Conservation (phyloP, 1,140 invertebrate genomes). For the Adelges cooleyi region DNA sequence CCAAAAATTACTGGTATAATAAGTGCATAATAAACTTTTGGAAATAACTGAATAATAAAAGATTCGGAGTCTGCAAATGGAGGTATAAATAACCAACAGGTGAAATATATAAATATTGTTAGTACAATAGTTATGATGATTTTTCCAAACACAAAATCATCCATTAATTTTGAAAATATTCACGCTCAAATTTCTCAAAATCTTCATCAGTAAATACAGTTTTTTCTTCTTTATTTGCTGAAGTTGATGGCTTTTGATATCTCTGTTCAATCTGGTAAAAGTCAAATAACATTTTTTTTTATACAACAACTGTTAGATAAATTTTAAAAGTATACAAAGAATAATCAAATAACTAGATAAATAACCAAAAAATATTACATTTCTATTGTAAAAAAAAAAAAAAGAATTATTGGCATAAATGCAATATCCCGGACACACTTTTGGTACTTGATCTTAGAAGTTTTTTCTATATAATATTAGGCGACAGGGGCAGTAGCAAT, state of each 20-base stretch:
- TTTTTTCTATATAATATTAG: no score
- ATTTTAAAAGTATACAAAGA: no score
- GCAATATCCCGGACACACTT: no score
- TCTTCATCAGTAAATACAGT: slow-evolving; percentile 23
- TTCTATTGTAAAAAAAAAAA: no score
- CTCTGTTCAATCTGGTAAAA: not conserved
- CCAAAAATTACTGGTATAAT: slow-evolving; percentile 2
- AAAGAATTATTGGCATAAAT: no score
- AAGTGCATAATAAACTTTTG: not conserved
- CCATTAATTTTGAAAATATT: slow-evolving; percentile 28
- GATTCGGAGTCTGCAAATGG: slow-evolving; percentile 15
- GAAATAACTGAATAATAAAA: slow-evolving; percentile 16
- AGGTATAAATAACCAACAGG: slow-evolving; percentile 24
- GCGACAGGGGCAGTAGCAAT: no score
- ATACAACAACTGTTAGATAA: no score
- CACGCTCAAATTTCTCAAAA: slow-evolving; percentile 18
- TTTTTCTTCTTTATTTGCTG: not conserved
- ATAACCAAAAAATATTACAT: no score
- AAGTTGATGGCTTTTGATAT: not conserved
- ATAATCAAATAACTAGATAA: no score
- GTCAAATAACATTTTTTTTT: no score
- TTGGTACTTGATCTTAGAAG: no score
- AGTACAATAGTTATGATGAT: slow-evolving; percentile 4
- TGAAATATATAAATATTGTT: slow-evolving; percentile 9
- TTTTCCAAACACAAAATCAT: slow-evolving; percentile 9